These are phyloP conservation scores for Folsomia manolachei DNA, from an alignment of 2,888 invertebrate genomes.

Conservation along the genomic window DNA sequence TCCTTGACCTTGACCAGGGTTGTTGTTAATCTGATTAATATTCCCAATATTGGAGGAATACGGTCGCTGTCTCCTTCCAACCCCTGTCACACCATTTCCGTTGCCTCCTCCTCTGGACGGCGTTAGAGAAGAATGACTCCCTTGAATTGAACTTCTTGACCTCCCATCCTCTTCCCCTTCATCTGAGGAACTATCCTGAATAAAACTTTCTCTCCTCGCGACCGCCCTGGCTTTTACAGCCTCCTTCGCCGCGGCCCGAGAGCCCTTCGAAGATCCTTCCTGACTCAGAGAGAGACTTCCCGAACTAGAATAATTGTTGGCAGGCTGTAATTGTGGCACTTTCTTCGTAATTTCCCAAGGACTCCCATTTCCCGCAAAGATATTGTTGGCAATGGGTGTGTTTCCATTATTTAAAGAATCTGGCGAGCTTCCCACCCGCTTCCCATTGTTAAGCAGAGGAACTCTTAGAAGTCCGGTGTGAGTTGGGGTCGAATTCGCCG, in stretches of 20 bases:
- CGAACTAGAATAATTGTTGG: slow-evolving; percentile 45
- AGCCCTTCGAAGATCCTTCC: slow-evolving; percentile 35
- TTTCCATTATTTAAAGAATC: slow-evolving; percentile 40
- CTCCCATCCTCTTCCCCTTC: slow-evolving; percentile 38
- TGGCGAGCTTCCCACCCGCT: slow-evolving; percentile 44
- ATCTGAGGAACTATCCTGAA: slow-evolving; percentile 41
- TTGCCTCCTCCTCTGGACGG: slow-evolving; percentile 39
- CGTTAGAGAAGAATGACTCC: slow-evolving; percentile 46
- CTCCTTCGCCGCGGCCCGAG: slow-evolving; percentile 42
- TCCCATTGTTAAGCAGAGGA: slow-evolving; percentile 26
- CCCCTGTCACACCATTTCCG: not conserved
- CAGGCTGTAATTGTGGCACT: slow-evolving; percentile 23
- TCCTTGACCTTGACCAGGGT: slow-evolving; percentile 31
- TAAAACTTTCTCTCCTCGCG: slow-evolving; percentile 48
- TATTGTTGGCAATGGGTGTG: slow-evolving; percentile 18
- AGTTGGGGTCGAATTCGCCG: not conserved
- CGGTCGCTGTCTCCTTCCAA: not conserved
- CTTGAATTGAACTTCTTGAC: slow-evolving; percentile 39
- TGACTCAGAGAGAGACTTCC: slow-evolving; percentile 45
- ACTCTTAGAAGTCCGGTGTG: slow-evolving; percentile 34
- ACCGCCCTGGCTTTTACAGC: slow-evolving; percentile 50
- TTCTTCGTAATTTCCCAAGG: slow-evolving; percentile 50
- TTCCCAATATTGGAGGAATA: slow-evolving; percentile 11
- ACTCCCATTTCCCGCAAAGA: slow-evolving; percentile 31
- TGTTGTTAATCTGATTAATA: slow-evolving; percentile 13